Base-by-base conservation (phyloP, 2,797 vertebrate species). In the Adrianichthys oophorus region DNA sequence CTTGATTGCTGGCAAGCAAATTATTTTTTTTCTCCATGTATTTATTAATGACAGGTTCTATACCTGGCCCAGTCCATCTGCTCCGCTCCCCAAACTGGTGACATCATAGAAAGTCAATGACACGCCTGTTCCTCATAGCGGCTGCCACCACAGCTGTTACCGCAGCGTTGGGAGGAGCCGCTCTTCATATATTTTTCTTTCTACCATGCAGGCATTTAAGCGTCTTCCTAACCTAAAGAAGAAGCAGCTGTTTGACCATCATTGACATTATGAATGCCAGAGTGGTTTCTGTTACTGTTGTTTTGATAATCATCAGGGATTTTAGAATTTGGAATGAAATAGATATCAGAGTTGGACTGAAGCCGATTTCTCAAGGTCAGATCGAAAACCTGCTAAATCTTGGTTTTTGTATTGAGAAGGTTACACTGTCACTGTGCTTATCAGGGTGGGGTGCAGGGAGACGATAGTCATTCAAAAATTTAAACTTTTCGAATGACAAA, bases 351-450 rank as follows among this genome's bases (percentile, higher is more conserved):
- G 81, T 84, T 88, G 87, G 85, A 90, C 88, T 86, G 87, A 74
- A 24, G 29, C 83, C 85, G 86, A 86, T 91, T 90, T 90, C 83
- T 91, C 90, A 93, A 93, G 92, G 91, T 92, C 91, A 87, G 77
- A 68, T 72, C 76, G 74, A 76, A 72, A 44, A 77, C 80, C 74
- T 79, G 76, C 67, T 79, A 79, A 80, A 73, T 61, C 70, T 70
- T 52, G 0, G 59, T 68, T 66, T 62, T 76, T 59, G 72, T 70
- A 74, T 70, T 74, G 65, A 79, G 70, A 32, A 32, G 29, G 29
- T 32, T 7, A 32, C 29, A 32, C 29, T 10, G 29, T 32, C 8
- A 8, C 8, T 32, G 3, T 10, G 29, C 8, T 32, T 32, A 32
- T 32, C 8, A 32, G 7, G 29, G 8, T 3, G 8, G 7, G 29